phyloP scores from a whole-genome alignment of 2,113 vertebrate genomes.

The Dipodomys merriami region DNA sequence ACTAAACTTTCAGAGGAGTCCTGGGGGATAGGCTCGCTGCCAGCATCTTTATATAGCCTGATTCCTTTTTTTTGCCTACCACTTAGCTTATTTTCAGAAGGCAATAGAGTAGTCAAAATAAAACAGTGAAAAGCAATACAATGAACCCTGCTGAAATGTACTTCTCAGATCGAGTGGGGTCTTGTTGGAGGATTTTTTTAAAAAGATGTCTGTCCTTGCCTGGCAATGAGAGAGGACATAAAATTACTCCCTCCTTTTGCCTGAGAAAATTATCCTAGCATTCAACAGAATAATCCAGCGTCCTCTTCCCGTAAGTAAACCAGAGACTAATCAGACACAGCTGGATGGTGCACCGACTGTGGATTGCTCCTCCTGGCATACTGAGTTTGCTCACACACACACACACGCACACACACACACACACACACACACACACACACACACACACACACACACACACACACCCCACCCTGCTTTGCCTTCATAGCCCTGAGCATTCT shows the following conservation, averaged over 20 bases:
- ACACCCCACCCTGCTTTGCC: neutral
- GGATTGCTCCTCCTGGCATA: neutral
- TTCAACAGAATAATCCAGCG: neutral
- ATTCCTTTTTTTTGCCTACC: constrained; percentile 42
- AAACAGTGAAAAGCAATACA: constrained; percentile 21
- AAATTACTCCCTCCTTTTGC: constrained; percentile 43
- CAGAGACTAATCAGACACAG: neutral
- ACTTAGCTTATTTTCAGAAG: constrained; percentile 59
- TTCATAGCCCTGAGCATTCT: neutral
- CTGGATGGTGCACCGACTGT: neutral
- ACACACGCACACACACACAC: too few relatives aligned
- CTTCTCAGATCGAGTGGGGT: neutral
- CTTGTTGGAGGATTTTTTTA: neutral
- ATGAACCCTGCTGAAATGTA: neutral
- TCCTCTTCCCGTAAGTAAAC: neutral
- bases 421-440: too few relatives aligned
- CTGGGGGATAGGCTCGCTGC: constrained; percentile 20
- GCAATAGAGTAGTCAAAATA: constrained; percentile 14
- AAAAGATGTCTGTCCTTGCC: neutral
- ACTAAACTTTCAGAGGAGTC: neutral
- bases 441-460: too few relatives aligned
- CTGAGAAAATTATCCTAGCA: constrained; percentile 4
- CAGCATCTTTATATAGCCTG: constrained; percentile 19
- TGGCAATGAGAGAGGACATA: constrained; percentile 15
- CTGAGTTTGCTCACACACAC: too few relatives aligned